A percentile compares a stretch with the other conserved stretches of the same genome.
Conservation (phyloP, 35 echinoderm and acorn worm species). For the Ophioderma brevispina region DNA sequence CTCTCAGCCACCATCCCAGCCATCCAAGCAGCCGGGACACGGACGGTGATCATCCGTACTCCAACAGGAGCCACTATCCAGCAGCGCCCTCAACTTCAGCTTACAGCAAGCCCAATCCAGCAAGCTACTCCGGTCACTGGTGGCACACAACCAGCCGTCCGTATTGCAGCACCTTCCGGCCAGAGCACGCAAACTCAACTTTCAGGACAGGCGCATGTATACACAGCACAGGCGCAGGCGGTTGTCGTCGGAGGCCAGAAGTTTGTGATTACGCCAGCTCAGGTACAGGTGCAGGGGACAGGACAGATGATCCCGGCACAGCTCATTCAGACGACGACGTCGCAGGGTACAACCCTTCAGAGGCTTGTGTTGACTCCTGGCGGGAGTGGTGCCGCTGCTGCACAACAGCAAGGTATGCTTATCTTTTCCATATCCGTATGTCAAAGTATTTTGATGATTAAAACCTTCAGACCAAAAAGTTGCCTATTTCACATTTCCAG, state of each 20-base stretch:
- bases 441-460: no score
- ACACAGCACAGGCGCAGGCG: slow-evolving; percentile 87
- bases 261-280: slow-evolving; percentile 94
- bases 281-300: slow-evolving; percentile 91
- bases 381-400: slow-evolving; percentile 21
- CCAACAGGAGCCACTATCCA: slow-evolving; percentile 1
- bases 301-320: slow-evolving; percentile 92
- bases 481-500: no score
- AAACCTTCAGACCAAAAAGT: no score
- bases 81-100: neutral
- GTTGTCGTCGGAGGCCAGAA: slow-evolving; percentile 91
- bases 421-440: no score
- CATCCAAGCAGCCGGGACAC: neutral
- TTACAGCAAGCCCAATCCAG: neutral
- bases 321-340: slow-evolving; percentile 85
- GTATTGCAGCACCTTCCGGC: neutral
- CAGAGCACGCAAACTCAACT: slow-evolving; percentile 39
- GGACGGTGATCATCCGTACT: slow-evolving; percentile 18
- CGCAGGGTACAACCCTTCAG: slow-evolving; percentile 88
- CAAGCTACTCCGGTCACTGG: neutral
- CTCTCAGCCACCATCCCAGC: neutral
- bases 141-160: neutral
- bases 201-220: slow-evolving; percentile 90
- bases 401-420: neutral
- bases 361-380: slow-evolving; percentile 89